Percentiles rank a stretch among this genome's conserved stretches.
Conservation (phyloP, 2,888 invertebrate species). For the Pinctada fucata region DNA sequence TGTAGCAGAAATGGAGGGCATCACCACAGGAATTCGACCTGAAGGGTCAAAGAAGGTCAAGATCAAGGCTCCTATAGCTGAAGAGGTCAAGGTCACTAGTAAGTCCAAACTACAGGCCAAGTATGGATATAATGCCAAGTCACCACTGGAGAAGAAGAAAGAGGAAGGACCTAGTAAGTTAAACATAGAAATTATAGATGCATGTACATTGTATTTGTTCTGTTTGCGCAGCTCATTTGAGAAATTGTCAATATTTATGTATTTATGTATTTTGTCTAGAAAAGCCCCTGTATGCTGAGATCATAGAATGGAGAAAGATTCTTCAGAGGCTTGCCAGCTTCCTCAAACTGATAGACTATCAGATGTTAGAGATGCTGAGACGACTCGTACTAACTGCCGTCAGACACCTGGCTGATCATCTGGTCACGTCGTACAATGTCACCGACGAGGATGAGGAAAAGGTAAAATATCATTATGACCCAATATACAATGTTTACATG, state of each 20-base stretch:
- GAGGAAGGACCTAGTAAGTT: conserved; percentile 49
- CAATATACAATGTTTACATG: not conserved
- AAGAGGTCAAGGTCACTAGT: conserved; percentile 40
- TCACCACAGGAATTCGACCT: conserved; percentile 71
- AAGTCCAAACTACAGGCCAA: conserved; percentile 55
- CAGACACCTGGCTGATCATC: conserved; percentile 66
- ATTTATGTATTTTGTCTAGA: no score
- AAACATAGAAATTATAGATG: no score
- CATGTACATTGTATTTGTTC: no score
- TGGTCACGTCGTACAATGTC: conserved; percentile 67
- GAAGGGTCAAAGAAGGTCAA: conserved; percentile 61
- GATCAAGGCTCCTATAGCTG: conserved; percentile 52
- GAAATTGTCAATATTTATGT: no score
- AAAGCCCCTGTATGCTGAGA: conserved; percentile 73
- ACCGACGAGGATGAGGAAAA: conserved; percentile 64
- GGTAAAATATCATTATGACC: conserved; percentile 28
- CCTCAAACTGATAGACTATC: conserved; percentile 72
- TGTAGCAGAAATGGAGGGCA: conserved; percentile 76
- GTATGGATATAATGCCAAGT: conserved; percentile 49
- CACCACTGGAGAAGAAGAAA: conserved; percentile 44
- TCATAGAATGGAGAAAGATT: conserved; percentile 75
- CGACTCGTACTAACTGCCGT: conserved; percentile 73
- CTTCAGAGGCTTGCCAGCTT: conserved; percentile 71
- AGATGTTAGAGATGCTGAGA: conserved; percentile 73
- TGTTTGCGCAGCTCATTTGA: no score